These are phyloP conservation scores for Eudyptes chrysolophus DNA, from an alignment of 2,113 vertebrate species.

Conservation along the genomic window DNA sequence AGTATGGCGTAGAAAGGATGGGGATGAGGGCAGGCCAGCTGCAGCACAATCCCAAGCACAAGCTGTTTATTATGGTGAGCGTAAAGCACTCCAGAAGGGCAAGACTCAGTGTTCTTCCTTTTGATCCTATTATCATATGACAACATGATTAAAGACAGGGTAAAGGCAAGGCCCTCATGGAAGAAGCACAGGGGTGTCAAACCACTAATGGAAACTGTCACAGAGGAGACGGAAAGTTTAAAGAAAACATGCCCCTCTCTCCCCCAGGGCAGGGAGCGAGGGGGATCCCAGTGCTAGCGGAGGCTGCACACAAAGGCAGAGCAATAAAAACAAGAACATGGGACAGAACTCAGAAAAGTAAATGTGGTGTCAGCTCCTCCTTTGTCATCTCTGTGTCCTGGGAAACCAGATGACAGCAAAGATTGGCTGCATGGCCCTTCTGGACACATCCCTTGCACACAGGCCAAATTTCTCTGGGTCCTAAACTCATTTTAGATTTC, in stretches of 20 bases:
- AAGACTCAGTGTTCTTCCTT: slow-evolving; percentile 49
- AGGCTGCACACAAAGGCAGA: slow-evolving; percentile 9
- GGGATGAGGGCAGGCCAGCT: slow-evolving; percentile 38
- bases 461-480: background rate
- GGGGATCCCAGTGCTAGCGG: background rate
- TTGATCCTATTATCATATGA: slow-evolving; percentile 69
- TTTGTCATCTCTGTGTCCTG: slow-evolving; percentile 46
- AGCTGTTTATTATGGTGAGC: slow-evolving; percentile 58
- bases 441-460: background rate
- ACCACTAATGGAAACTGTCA: slow-evolving; percentile 70
- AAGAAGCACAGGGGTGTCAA: slow-evolving; percentile 66
- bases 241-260: slow-evolving; percentile 32
- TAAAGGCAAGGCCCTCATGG: slow-evolving; percentile 46
- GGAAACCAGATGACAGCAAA: slow-evolving; percentile 47
- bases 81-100: slow-evolving; percentile 55
- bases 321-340: slow-evolving; percentile 51
- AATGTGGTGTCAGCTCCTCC: slow-evolving; percentile 49
- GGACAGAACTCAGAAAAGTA: slow-evolving; percentile 50
- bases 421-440: background rate
- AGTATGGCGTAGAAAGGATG: background rate
- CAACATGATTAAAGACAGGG: slow-evolving; percentile 68
- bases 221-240: slow-evolving; percentile 46
- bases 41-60: slow-evolving; percentile 53
- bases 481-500: background rate
- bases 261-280: background rate